Conservation (phyloP, 2,797 vertebrate species). For the Ambastaia sidthimunki region DNA sequence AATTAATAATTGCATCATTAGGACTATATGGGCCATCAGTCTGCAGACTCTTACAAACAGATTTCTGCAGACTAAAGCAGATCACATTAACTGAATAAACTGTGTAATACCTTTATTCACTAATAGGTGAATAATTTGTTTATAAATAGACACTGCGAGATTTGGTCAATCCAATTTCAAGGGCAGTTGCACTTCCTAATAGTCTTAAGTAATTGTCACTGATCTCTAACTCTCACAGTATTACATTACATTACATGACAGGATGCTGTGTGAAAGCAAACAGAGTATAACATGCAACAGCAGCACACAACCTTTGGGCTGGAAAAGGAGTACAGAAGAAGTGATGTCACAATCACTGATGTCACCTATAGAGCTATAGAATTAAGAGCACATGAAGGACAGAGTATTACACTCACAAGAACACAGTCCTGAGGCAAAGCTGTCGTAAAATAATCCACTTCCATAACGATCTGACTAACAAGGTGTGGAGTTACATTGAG, state of each 20-base stretch:
- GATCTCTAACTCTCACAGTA: slow-evolving; percentile 9
- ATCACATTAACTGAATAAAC: not conserved
- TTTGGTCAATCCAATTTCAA: not conserved
- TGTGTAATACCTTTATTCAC: not conserved
- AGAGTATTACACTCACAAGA: slow-evolving; percentile 16
- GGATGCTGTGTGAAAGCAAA: not conserved
- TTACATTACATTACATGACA: slow-evolving; percentile 10
- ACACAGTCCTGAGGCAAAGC: slow-evolving; percentile 20
- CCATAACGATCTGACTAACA: slow-evolving; percentile 48
- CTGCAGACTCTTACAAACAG: no score
- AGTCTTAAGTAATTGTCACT: not conserved
- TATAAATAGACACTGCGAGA: not conserved
- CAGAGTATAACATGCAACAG: slow-evolving; percentile 9
- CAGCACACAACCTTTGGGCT: slow-evolving; percentile 16
- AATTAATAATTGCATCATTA: not conserved
- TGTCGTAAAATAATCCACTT: slow-evolving; percentile 53
- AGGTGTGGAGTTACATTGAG: slow-evolving; percentile 38
- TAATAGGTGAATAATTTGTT: not conserved
- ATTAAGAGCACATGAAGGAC: slow-evolving; percentile 12
- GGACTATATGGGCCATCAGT: not conserved
- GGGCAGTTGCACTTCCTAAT: not conserved
- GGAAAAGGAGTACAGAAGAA: slow-evolving; percentile 27
- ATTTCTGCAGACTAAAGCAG: no score
- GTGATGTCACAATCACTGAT: slow-evolving; percentile 1
- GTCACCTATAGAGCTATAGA: slow-evolving; percentile 11